Percentiles rank a stretch among this genome's conserved stretches.
Conservation (phyloP, 2,113 vertebrate genomes). For the Miniopterus natalensis region DNA sequence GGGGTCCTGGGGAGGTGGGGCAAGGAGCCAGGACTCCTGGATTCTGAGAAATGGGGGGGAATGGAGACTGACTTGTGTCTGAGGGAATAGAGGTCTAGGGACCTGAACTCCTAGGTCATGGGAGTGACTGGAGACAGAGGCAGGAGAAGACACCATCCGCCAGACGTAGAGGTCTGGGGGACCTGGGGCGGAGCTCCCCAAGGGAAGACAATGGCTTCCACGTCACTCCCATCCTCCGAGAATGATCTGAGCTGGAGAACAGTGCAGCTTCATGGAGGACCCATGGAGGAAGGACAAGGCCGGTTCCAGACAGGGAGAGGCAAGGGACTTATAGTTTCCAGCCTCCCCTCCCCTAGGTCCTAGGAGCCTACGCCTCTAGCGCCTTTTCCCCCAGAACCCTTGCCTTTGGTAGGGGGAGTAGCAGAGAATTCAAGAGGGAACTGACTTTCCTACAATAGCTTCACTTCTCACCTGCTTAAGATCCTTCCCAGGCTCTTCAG, state of each 20-base stretch:
- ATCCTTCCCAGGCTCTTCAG: neutral
- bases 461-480: slow-evolving; percentile 16
- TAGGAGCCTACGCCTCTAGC: neutral
- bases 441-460: neutral
- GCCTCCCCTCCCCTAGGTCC: neutral
- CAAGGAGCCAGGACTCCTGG: neutral
- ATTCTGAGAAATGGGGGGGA: neutral
- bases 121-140: neutral
- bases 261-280: neutral
- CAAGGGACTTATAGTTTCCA: neutral
- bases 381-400: neutral
- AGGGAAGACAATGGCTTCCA: neutral
- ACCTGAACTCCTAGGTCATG: neutral
- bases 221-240: neutral
- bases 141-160: neutral
- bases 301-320: neutral
- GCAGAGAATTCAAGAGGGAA: slow-evolving; percentile 25
- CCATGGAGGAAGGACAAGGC: neutral
- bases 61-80: neutral
- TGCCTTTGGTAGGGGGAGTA: neutral
- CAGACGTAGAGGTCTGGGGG: neutral
- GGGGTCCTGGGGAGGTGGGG: neutral
- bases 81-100: neutral
- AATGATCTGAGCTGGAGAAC: neutral
- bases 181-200: neutral